phyloP scores from a whole-genome alignment of 1,140 invertebrate genomes.

The Drosophila repletoides region DNA sequence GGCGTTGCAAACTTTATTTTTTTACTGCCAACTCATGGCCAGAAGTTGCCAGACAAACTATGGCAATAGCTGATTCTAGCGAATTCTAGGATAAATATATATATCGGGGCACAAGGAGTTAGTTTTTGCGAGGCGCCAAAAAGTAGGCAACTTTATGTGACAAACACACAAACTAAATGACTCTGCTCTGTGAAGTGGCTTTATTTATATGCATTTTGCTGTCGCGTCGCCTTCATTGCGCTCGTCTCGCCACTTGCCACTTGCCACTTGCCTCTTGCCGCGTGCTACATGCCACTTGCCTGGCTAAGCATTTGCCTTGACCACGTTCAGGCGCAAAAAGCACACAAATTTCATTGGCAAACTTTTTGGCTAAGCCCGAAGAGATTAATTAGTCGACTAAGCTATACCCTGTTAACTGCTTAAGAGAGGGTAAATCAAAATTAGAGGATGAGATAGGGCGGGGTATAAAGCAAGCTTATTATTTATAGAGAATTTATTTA shows the following conservation, averaged over 20 bases:
- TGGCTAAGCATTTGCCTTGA: slow-evolving; percentile 1
- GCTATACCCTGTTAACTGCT: too few species aligned
- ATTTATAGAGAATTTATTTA: too few species aligned
- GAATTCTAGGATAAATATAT: slow-evolving; percentile 18
- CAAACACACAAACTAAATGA: neutral
- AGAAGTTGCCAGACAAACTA: slow-evolving; percentile 42
- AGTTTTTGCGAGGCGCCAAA: slow-evolving; percentile 31
- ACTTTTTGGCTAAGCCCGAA: too few species aligned
- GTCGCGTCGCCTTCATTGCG: slow-evolving; percentile 7
- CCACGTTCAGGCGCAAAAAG: slow-evolving; percentile 8
- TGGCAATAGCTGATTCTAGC: slow-evolving; percentile 8
- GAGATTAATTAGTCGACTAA: too few species aligned
- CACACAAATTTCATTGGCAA: slow-evolving; percentile 33
- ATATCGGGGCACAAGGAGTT: slow-evolving; percentile 1
- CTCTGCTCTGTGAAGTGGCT: slow-evolving; percentile 21
- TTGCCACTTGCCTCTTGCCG: neutral
- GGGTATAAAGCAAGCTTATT: too few species aligned
- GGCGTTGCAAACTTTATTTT: slow-evolving; percentile 27
- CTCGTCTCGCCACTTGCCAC: neutral
- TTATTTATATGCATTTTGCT: slow-evolving; percentile 56
- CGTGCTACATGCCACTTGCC: slow-evolving; percentile 2
- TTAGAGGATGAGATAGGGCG: too few species aligned
- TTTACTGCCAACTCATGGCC: slow-evolving; percentile 35
- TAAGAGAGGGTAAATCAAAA: too few species aligned
- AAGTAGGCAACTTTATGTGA: slow-evolving; percentile 36